Conservation (phyloP, 2,113 vertebrate species). For the Oriolus oriolus region DNA sequence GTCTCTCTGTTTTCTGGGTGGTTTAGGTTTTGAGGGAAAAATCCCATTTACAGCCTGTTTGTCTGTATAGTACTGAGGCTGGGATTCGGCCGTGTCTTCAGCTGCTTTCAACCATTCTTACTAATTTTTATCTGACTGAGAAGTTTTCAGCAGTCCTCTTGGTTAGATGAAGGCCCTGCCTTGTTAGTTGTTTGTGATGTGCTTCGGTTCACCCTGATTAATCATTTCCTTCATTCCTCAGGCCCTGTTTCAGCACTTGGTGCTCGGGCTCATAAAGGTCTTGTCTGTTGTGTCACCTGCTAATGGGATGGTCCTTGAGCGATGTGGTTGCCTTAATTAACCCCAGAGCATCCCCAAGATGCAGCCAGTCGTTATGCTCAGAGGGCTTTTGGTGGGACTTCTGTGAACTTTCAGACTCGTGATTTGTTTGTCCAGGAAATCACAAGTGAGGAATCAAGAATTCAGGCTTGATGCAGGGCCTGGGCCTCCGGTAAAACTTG, state of each 20-base stretch:
- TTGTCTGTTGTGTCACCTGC: neutral
- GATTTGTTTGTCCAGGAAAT: neutral
- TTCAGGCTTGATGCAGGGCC: neutral
- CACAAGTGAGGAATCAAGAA: neutral
- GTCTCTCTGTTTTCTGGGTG: too few relatives aligned
- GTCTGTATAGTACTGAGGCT: rapidly evolving
- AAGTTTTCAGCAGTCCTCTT: neutral
- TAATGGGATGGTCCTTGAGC: neutral
- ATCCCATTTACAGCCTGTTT: rapidly evolving
- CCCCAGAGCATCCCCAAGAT: neutral
- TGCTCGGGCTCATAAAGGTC: neutral
- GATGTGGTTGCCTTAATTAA: neutral
- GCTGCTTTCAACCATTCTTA: neutral
- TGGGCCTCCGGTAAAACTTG: neutral
- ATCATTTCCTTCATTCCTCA: slow-evolving; percentile 38
- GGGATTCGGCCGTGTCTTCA: neutral
- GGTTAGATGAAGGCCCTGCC: too few relatives aligned
- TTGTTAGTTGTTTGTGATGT: neutral
- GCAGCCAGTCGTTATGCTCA: neutral
- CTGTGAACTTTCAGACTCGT: rapidly evolving
- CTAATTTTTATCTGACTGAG: neutral
- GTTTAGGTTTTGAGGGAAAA: neutral
- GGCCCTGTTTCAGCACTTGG: neutral
- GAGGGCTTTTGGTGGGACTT: neutral
- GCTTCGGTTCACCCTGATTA: neutral